These are phyloP conservation scores for Galleria mellonella DNA, from an alignment of 1,140 invertebrate species.

Conservation along the genomic window DNA sequence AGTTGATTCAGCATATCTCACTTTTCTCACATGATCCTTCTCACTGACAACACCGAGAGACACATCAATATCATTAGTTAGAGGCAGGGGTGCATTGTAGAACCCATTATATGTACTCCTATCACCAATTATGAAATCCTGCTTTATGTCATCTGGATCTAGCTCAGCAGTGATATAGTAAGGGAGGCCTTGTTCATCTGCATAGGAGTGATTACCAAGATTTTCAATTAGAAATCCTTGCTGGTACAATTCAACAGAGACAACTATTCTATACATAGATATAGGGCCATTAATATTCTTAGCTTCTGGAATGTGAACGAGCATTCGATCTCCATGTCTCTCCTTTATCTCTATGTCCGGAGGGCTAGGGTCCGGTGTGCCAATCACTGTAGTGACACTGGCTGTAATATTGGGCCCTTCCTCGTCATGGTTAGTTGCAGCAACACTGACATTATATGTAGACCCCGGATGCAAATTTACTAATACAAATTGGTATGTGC, in stretches of 20 bases:
- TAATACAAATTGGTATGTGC: constrained; percentile 68
- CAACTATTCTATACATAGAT: constrained; percentile 81
- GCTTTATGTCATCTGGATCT: constrained; percentile 73
- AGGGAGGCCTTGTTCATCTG: constrained; percentile 76
- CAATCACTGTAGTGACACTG: constrained; percentile 80
- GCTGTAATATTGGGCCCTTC: constrained; percentile 75
- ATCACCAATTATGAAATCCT: constrained; percentile 86
- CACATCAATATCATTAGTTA: constrained; percentile 79
- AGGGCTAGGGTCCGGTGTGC: constrained; percentile 80
- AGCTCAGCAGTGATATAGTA: constrained; percentile 90
- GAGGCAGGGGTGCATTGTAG: constrained; percentile 85
- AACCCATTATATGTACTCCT: constrained; percentile 83
- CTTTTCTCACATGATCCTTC: constrained; percentile 77
- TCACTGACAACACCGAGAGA: constrained; percentile 83
- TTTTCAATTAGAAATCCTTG: constrained; percentile 76
- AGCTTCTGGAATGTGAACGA: constrained; percentile 77
- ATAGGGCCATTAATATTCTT: constrained; percentile 85
- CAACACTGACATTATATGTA: constrained; percentile 81
- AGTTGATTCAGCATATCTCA: constrained; percentile 79
- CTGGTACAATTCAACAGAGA: constrained; percentile 79
- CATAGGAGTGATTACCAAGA: constrained; percentile 75
- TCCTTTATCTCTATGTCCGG: constrained; percentile 77
- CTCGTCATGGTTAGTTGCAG: constrained; percentile 77
- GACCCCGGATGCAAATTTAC: constrained; percentile 82
- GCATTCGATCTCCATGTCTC: constrained; percentile 75